phyloP scores from a whole-genome alignment of 2,113 vertebrate species.

The Reinhardtius hippoglossoides region DNA sequence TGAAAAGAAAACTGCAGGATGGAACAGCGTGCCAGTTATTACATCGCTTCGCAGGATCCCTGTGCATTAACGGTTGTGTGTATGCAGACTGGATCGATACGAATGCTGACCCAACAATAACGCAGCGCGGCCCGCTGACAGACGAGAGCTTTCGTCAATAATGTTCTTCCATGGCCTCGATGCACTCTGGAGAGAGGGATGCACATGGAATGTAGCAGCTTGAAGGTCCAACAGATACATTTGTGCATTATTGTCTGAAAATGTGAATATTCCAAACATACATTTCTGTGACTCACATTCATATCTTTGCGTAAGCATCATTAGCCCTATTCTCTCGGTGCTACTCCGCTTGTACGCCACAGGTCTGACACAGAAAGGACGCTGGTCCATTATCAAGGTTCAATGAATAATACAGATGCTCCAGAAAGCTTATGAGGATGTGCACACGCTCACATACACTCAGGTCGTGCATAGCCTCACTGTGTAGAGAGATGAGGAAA shows the following conservation, averaged over 20 bases:
- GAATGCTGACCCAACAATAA: conserved; percentile 18
- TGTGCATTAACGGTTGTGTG: neutral
- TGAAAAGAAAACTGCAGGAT: conserved; percentile 9
- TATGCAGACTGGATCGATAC: conserved; percentile 27
- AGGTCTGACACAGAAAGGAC: conserved; percentile 12
- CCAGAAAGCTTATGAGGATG: conserved; percentile 45
- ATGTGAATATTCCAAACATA: neutral
- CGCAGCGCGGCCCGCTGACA: conserved; percentile 1
- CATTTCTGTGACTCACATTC: neutral
- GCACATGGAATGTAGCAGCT: neutral
- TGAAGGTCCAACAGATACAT: too few relatives aligned
- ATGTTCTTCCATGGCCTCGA: neutral
- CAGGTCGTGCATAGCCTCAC: conserved; percentile 16
- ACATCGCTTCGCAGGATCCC: neutral
- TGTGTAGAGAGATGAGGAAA: neutral
- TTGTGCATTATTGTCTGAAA: too few relatives aligned
- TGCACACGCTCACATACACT: neutral
- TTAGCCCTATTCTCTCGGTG: conserved; percentile 5
- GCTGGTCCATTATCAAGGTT: conserved; percentile 53
- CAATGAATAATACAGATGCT: conserved; percentile 68
- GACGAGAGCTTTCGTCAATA: neutral
- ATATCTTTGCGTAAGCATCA: neutral
- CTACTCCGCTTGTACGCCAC: too few relatives aligned
- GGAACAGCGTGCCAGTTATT: neutral
- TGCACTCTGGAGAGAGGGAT: neutral